phyloP scores from a whole-genome alignment of 2,888 invertebrate species.

The Cantharis rustica region DNA sequence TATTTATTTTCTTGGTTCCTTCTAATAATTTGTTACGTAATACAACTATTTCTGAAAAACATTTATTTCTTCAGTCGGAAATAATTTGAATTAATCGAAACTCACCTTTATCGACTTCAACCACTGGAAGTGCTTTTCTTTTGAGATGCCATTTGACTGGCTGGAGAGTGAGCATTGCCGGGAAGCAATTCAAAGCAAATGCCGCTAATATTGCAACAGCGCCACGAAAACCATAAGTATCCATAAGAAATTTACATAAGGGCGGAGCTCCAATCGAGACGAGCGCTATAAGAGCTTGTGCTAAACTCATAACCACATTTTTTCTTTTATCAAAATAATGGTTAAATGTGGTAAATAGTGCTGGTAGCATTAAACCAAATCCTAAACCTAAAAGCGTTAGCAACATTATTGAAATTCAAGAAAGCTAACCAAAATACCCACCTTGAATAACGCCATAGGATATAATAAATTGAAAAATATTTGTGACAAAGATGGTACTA shows the following conservation, averaged over 20 bases:
- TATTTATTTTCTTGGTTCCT: background rate
- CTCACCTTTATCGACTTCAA: conserved; percentile 17
- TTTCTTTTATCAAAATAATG: conserved; percentile 73
- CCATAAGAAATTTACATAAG: conserved; percentile 64
- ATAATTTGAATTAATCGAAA: conserved; percentile 1
- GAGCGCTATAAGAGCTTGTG: conserved; percentile 72
- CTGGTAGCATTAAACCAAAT: conserved; percentile 74
- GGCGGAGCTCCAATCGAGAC: conserved; percentile 72
- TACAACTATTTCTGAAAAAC: background rate
- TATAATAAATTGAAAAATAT: conserved; percentile 66
- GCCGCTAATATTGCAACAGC: conserved; percentile 70
- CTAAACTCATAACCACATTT: conserved; percentile 74
- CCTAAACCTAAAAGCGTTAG: conserved; percentile 62
- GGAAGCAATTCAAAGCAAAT: conserved; percentile 68
- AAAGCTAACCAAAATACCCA: conserved; percentile 38
- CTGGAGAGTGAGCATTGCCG: conserved; percentile 74
- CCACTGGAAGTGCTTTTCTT: conserved; percentile 46
- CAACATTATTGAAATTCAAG: background rate
- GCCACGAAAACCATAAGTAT: conserved; percentile 72
- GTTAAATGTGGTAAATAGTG: conserved; percentile 75
- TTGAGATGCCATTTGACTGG: conserved; percentile 75
- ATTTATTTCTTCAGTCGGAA: background rate
- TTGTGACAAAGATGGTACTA: conserved; percentile 66
- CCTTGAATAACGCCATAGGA: conserved; percentile 70
- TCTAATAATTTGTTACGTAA: background rate